Evolutionary conservation across 2,888 invertebrate species (phyloP).

Genomic region (Pyralis farinalis): DNA sequence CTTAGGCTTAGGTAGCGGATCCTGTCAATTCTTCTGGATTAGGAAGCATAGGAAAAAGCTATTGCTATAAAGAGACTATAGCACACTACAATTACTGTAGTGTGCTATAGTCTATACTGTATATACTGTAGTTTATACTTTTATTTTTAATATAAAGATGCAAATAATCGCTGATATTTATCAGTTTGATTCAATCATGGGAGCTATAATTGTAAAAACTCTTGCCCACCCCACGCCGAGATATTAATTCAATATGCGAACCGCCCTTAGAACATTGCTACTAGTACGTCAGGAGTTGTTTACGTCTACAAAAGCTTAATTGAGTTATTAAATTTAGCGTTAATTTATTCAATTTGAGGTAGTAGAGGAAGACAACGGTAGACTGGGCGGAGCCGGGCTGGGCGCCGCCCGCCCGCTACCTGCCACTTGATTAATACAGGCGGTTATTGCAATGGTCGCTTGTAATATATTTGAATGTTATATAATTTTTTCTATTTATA

Average conservation of each 20-base stretch:
- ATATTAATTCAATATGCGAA: slow-evolving; percentile 64
- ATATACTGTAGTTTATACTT: too few relatives aligned
- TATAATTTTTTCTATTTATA: too few relatives aligned
- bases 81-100: too few relatives aligned
- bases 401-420: slow-evolving; percentile 61
- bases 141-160: too few relatives aligned
- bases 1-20: too few relatives aligned
- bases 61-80: too few relatives aligned
- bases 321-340: slow-evolving; percentile 74
- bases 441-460: slow-evolving; percentile 24
- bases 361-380: slow-evolving; percentile 60
- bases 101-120: too few relatives aligned
- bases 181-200: too few relatives aligned
- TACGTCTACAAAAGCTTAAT: slow-evolving; percentile 67
- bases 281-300: slow-evolving; percentile 68
- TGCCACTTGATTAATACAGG: slow-evolving; percentile 50
- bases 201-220: slow-evolving; percentile 58
- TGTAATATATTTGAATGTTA: too few relatives aligned
- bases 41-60: too few relatives aligned
- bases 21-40: too few relatives aligned
- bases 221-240: slow-evolving; percentile 43
- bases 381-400: slow-evolving; percentile 52
- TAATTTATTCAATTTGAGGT: slow-evolving; percentile 77
- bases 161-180: slow-evolving; percentile 8
- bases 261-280: slow-evolving; percentile 55